A percentile compares a stretch with the other conserved stretches of the same genome.
Evolutionary conservation across 2,797 vertebrate genomes (phyloP).

Genomic region (Sebastes matsubarae): DNA sequence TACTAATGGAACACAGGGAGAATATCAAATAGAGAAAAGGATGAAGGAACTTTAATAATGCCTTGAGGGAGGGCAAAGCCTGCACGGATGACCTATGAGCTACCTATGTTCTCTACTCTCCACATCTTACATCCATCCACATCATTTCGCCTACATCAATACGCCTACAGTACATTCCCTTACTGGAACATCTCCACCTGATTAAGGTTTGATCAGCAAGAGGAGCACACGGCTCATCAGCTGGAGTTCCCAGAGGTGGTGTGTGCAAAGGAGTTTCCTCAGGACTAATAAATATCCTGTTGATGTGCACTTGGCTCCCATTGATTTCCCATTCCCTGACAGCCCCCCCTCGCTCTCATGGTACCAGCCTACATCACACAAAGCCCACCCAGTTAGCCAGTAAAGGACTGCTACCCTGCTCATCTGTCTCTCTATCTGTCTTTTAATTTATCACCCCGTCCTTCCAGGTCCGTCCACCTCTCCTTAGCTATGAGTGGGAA

Average conservation of each 20-base stretch:
- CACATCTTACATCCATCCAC: neutral
- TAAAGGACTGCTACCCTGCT: neutral
- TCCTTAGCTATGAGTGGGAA: neutral
- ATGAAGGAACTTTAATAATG: neutral
- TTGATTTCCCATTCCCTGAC: constrained; percentile 68
- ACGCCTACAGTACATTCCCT: neutral
- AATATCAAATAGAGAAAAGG: neutral
- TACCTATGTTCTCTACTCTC: neutral
- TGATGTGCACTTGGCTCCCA: constrained; percentile 65
- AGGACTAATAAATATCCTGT: constrained; percentile 63
- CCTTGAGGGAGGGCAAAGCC: too few species aligned
- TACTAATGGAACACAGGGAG: neutral
- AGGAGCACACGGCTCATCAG: constrained; percentile 6
- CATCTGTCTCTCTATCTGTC: constrained; percentile 25
- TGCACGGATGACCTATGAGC: neutral
- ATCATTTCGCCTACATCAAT: neutral
- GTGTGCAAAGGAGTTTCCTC: constrained; percentile 49
- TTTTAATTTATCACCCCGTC: neutral
- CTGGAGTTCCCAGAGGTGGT: neutral
- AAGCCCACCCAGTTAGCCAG: constrained; percentile 36
- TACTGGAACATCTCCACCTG: neutral
- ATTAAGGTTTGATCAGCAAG: constrained; percentile 28
- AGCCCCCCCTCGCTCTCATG: neutral
- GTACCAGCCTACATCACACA: neutral
- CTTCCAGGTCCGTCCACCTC: neutral